Conservation (phyloP, 2,797 vertebrate genomes). For the Clamator glandarius region DNA sequence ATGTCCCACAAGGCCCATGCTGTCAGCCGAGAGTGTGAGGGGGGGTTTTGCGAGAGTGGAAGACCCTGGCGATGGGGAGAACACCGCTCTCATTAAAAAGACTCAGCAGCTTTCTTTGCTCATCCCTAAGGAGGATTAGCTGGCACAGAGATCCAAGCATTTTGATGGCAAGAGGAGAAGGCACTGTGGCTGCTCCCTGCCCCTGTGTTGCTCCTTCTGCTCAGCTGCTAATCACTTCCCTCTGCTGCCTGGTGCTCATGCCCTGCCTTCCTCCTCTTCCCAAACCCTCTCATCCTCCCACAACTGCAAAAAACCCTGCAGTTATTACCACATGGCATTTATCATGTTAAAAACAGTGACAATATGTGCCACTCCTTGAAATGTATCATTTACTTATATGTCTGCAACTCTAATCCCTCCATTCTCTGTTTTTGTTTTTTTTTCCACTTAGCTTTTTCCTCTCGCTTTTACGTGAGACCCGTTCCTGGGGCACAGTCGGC, state of each 20-base stretch:
- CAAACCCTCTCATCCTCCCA: neutral
- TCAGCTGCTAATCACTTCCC: fast-evolving
- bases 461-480: neutral
- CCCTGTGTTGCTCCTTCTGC: fast-evolving
- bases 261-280: neutral
- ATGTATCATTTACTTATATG: neutral
- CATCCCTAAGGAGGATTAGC: neutral
- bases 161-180: neutral
- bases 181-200: neutral
- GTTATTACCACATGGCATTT: neutral
- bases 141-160: neutral
- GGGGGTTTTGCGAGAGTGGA: neutral
- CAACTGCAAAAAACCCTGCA: neutral
- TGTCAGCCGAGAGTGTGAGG: neutral
- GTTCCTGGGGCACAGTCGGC: neutral
- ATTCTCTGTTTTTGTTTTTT: neutral
- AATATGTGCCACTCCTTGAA: neutral
- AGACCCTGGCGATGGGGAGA: neutral
- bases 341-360: neutral
- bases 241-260: neutral
- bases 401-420: neutral
- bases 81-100: neutral
- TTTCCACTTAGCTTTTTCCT: neutral
- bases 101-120: neutral
- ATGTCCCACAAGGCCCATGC: neutral